Evolutionary conservation across 2,888 invertebrate genomes (phyloP).

Genomic region (Andrena bicolor): DNA sequence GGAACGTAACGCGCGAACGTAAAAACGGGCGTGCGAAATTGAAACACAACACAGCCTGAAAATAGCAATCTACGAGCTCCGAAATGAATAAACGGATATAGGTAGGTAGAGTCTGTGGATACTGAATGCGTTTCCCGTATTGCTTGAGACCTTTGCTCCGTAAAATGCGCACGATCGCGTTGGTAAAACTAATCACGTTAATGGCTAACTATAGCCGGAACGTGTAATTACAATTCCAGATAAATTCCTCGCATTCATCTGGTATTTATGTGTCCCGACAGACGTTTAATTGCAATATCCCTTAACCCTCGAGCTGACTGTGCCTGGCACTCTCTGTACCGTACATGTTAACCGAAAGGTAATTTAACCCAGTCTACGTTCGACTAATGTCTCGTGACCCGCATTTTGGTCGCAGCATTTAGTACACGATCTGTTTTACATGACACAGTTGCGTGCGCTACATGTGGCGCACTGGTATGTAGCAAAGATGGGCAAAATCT

Average conservation of each 20-base stretch:
- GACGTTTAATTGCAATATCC: slow-evolving; percentile 52
- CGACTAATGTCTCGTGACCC: too few species aligned
- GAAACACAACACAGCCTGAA: slow-evolving; percentile 7
- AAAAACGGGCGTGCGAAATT: neutral
- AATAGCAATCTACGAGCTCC: neutral
- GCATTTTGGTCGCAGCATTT: neutral
- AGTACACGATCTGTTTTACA: too few species aligned
- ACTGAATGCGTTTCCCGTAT: slow-evolving; percentile 3
- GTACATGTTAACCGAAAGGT: neutral
- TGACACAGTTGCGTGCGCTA: too few species aligned
- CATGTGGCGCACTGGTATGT: too few species aligned
- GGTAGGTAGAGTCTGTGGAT: neutral
- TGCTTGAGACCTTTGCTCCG: neutral
- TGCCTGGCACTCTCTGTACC: slow-evolving; percentile 10
- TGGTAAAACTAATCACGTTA: slow-evolving; percentile 46
- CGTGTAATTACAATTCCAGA: slow-evolving; percentile 52
- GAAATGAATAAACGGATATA: neutral
- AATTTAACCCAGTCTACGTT: too few species aligned
- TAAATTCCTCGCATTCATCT: slow-evolving; percentile 53
- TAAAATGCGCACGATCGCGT: slow-evolving; percentile 38
- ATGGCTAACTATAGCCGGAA: slow-evolving; percentile 36
- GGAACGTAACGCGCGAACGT: neutral
- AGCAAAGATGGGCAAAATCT: too few species aligned
- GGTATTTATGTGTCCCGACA: slow-evolving; percentile 34
- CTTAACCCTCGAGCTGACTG: slow-evolving; percentile 32